These are phyloP conservation scores for Dipodomys ordii DNA, from an alignment of 2,113 vertebrate genomes.

Conservation along the genomic window DNA sequence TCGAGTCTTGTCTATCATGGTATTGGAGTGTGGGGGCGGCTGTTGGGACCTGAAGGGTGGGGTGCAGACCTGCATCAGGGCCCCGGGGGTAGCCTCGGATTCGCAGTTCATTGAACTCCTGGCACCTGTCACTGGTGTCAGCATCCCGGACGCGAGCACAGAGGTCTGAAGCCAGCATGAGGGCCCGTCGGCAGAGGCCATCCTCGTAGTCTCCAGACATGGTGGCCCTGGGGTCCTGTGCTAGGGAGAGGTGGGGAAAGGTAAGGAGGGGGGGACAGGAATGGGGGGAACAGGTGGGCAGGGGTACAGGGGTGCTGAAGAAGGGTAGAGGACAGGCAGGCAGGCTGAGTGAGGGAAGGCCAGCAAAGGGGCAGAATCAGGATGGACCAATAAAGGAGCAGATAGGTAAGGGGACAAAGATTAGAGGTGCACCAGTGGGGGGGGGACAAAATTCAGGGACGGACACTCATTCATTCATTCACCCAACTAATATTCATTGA, in stretches of 20 bases:
- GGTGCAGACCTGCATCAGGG: conserved; percentile 89
- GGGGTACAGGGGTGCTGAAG: background rate
- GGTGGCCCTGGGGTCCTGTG: conserved; percentile 74
- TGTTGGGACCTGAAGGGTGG: background rate
- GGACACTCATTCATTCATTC: background rate
- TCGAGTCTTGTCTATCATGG: too few species aligned
- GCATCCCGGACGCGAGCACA: conserved; percentile 89
- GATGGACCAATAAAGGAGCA: background rate
- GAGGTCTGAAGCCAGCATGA: conserved; percentile 92
- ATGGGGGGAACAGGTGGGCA: background rate
- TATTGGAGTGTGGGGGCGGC: background rate
- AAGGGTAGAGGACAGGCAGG: background rate
- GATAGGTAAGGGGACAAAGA: background rate
- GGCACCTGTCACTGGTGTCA: conserved; percentile 92
- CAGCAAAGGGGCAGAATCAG: background rate
- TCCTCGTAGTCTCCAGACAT: conserved; percentile 97
- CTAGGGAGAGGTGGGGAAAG: background rate
- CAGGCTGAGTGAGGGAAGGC: background rate
- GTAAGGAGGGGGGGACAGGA: background rate
- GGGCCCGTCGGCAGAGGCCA: conserved; percentile 93
- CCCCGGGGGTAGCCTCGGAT: conserved; percentile 88
- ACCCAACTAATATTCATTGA: background rate
- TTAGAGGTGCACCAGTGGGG: background rate
- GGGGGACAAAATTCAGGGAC: background rate
- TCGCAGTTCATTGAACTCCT: conserved; percentile 91